Evolutionary conservation across 2,113 vertebrate species (phyloP).

Genomic region (Calypte anna): DNA sequence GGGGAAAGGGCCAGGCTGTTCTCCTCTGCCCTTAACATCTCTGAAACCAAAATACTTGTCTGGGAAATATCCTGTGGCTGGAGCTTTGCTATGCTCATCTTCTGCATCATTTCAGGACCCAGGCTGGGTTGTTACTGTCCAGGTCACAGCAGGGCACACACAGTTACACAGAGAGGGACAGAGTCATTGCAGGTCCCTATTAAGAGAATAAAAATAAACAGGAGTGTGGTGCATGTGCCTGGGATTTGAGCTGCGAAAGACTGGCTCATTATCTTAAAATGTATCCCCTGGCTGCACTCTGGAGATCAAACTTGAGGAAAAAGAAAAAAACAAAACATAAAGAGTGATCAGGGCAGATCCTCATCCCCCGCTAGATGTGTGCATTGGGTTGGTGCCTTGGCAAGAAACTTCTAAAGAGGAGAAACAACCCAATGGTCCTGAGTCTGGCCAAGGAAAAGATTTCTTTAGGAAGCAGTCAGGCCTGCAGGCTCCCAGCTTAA

Average conservation of each 20-base stretch:
- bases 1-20: neutral
- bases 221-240: neutral
- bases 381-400: neutral
- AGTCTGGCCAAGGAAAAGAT: neutral
- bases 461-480: neutral
- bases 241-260: constrained; percentile 26
- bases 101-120: neutral
- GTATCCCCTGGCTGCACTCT: constrained; percentile 42
- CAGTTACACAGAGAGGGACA: neutral
- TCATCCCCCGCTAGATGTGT: neutral
- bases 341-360: neutral
- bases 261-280: constrained; percentile 61
- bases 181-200: constrained; percentile 26
- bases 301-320: constrained; percentile 16
- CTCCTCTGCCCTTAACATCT: neutral
- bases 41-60: rapidly evolving
- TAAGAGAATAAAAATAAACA: constrained; percentile 54
- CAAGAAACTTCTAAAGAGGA: neutral
- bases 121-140: neutral
- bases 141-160: neutral
- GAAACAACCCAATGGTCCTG: neutral
- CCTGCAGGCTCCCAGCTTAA: neutral
- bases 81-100: neutral
- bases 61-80: neutral
- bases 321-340: neutral